Conservation (phyloP, 2,113 vertebrate genomes). For the Gopherus flavomarginatus region DNA sequence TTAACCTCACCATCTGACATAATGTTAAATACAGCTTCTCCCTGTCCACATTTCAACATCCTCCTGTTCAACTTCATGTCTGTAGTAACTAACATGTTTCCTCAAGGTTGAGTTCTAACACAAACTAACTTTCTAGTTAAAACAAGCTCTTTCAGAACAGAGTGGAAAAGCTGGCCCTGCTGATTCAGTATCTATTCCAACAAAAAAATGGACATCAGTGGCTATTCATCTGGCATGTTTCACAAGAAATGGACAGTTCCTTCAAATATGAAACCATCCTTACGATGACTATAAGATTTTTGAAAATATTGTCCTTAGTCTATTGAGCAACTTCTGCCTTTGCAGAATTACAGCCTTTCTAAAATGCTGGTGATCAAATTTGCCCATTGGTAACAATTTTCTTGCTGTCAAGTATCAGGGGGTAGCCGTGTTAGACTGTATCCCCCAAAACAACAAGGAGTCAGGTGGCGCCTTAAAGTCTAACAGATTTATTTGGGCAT, state of each 20-base stretch:
- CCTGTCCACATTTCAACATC: fast-evolving
- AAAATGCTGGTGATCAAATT: not conserved
- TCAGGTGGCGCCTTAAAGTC: no score
- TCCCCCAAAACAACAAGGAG: no score
- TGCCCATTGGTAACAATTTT: not conserved
- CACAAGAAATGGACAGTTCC: fast-evolving
- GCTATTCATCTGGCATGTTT: not conserved
- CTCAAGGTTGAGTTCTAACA: not conserved
- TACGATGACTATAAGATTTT: fast-evolving
- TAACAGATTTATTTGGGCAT: no score
- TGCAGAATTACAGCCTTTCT: not conserved
- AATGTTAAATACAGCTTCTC: fast-evolving
- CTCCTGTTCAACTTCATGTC: fast-evolving
- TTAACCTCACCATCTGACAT: not conserved
- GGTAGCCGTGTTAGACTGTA: no score
- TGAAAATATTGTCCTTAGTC: fast-evolving
- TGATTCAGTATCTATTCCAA: not conserved
- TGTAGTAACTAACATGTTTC: not conserved
- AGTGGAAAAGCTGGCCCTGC: not conserved
- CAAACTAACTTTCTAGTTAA: not conserved
- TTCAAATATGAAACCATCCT: not conserved
- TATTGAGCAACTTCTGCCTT: not conserved
- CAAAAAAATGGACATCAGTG: not conserved
- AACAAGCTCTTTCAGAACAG: not conserved
- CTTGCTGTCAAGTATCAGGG: not conserved